Evolutionary conservation across 2,113 vertebrate genomes (phyloP).

Genomic region (Sturnira hondurensis): DNA sequence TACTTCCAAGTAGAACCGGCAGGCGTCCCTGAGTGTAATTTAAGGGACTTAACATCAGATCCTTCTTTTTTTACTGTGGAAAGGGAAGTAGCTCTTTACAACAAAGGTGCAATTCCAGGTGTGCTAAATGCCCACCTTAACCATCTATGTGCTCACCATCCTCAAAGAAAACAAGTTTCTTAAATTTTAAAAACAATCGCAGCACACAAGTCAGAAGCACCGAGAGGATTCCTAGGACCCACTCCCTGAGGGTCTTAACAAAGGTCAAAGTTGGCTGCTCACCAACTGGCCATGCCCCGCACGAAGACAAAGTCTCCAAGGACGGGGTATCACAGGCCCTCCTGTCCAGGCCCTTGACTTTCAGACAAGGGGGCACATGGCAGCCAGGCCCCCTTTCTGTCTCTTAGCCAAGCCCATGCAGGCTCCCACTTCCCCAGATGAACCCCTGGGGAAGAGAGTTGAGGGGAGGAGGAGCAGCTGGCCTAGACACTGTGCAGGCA

Average conservation of each 20-base stretch:
- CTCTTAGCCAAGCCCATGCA: background rate
- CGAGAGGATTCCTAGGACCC: background rate
- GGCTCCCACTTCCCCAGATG: background rate
- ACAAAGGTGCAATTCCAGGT: background rate
- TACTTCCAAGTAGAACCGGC: background rate
- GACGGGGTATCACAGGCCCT: rapidly evolving
- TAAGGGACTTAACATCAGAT: background rate
- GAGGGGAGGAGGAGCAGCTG: background rate
- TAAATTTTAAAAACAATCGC: background rate
- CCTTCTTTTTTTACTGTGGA: background rate
- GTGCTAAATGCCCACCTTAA: background rate
- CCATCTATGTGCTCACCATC: background rate
- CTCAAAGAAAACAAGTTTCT: background rate
- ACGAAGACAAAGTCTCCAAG: rapidly evolving
- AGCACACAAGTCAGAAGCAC: background rate
- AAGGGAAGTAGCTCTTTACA: background rate
- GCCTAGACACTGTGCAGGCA: no score
- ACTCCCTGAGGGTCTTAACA: background rate
- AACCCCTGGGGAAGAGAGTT: background rate
- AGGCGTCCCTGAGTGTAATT: background rate
- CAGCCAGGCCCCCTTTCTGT: background rate
- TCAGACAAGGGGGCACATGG: rapidly evolving
- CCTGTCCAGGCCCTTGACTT: no score
- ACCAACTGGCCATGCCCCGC: no score
- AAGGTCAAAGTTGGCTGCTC: background rate